phyloP scores from a whole-genome alignment of 2,888 invertebrate species.

The Plagodis dolabraria region DNA sequence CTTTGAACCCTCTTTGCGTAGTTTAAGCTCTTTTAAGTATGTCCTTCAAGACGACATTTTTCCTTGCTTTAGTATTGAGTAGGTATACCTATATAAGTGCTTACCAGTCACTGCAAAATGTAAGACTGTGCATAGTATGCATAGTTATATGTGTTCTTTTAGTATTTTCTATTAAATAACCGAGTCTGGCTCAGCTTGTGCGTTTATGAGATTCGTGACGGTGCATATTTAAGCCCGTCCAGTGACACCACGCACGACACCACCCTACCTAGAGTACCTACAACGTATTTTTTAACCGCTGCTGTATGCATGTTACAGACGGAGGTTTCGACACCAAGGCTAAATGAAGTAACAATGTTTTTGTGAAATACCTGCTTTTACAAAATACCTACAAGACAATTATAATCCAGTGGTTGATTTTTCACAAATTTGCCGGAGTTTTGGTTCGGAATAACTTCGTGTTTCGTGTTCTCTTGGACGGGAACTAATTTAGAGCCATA shows the following conservation, averaged over 20 bases:
- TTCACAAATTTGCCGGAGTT: not conserved
- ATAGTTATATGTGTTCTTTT: too few species aligned
- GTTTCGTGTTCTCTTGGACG: not conserved
- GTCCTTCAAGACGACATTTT: too few species aligned
- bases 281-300: constrained; percentile 19
- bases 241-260: constrained; percentile 27
- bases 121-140: too few species aligned
- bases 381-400: constrained; percentile 7
- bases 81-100: too few species aligned
- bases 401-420: not conserved
- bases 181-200: not conserved
- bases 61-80: too few species aligned
- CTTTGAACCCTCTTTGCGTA: too few species aligned
- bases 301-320: constrained; percentile 25
- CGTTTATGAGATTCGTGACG: constrained; percentile 37
- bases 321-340: constrained; percentile 33
- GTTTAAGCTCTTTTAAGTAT: too few species aligned
- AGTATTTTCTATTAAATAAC: not conserved
- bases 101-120: too few species aligned
- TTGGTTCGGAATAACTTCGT: not conserved
- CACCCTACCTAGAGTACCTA: constrained; percentile 38
- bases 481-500: constrained; percentile 10
- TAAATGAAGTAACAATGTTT: constrained; percentile 29
- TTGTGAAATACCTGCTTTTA: constrained; percentile 27
- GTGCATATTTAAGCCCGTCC: constrained; percentile 40